Evolutionary conservation across 2,888 invertebrate genomes (phyloP), one percentile per base, ranked within the genome.

Genomic region (Heliconius ethilla): DNA sequence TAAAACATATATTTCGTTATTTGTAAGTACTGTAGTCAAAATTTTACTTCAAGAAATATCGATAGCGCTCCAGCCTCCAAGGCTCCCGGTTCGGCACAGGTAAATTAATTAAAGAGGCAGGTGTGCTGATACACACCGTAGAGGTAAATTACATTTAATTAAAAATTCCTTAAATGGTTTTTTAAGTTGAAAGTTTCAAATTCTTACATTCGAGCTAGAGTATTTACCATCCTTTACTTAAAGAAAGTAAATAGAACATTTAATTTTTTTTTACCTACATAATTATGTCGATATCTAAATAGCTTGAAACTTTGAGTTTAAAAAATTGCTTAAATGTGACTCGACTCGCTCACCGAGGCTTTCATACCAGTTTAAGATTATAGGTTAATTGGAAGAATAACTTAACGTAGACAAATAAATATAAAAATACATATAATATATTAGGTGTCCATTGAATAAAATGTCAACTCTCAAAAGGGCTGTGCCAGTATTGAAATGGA

Each of bases 381-480:
- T 1, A 7, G 33, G 1, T 33, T 33, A 7, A 33, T 33, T 33
- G 33, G 7, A 33, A 33, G 7, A 33, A 45, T 15, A 45, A 45
- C 15, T 45, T 3, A 45, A 18, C 1, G 18, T 45, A 45, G 15
- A 18, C 18, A 45, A 67, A 37, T 5, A 66, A 18, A 18, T 15
- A 70, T 18, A 22, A 55, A 22, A 40, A 18, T 13, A 65, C 59
- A 70, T 29, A 29, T 18, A 75, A 79, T 78, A 77, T 82, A 78
- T 89, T 83, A 86, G 86, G 86, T 88, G 86, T 88, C 88, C 88
- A 91, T 91, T 91, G 90, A 90, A 91, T 90, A 89, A 89, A 91
- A 89, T 86, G 89, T 86, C 84, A 85, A 84, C 82, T 83, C 83
- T 84, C 79, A 86, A 82, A 84, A 81, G 83, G 82, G 82, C 65